Conservation (phyloP, 1,140 invertebrate species). For the Listronotus oregonensis region DNA sequence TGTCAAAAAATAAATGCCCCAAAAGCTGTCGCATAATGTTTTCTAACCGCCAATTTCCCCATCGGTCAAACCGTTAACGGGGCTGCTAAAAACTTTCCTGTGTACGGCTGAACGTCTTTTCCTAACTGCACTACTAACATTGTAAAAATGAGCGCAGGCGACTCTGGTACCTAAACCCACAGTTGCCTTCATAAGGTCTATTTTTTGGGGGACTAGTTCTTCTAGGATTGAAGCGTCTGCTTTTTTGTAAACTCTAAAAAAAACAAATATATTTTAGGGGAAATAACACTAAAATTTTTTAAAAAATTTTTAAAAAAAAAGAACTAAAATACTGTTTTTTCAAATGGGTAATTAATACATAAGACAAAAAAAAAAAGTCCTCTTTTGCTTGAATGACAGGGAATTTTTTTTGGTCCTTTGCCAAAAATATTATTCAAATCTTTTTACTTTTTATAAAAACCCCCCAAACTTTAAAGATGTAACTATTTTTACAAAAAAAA, state of each 20-base stretch:
- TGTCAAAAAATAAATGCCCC: constrained; percentile 81
- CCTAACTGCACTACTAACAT: constrained; percentile 66
- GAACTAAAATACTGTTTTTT: too few species aligned
- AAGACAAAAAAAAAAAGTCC: constrained; percentile 79
- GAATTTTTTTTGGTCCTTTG: too few species aligned
- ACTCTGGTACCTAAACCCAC: constrained; percentile 84
- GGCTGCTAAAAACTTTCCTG: constrained; percentile 78
- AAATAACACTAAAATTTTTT: too few species aligned
- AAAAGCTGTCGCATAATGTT: constrained; percentile 82
- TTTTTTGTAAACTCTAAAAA: constrained; percentile 80
- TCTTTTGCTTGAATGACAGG: too few species aligned
- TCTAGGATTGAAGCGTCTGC: constrained; percentile 76
- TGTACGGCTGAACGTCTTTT: constrained; percentile 66
- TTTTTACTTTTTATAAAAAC: too few species aligned
- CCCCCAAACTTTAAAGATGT: too few species aligned
- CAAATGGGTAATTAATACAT: too few species aligned
- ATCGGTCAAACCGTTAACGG: constrained; percentile 79
- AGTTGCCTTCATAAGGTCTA: constrained; percentile 81
- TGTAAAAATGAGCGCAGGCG: constrained; percentile 83
- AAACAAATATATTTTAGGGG: too few species aligned
- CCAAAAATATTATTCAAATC: too few species aligned
- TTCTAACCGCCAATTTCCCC: constrained; percentile 80
- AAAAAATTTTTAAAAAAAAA: too few species aligned
- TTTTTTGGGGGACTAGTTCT: constrained; percentile 77
- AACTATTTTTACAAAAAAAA: too few species aligned